Evolutionary conservation across 1,140 invertebrate genomes (phyloP), one percentile per base, ranked within the genome.

Genomic region (Arion vulgaris): DNA sequence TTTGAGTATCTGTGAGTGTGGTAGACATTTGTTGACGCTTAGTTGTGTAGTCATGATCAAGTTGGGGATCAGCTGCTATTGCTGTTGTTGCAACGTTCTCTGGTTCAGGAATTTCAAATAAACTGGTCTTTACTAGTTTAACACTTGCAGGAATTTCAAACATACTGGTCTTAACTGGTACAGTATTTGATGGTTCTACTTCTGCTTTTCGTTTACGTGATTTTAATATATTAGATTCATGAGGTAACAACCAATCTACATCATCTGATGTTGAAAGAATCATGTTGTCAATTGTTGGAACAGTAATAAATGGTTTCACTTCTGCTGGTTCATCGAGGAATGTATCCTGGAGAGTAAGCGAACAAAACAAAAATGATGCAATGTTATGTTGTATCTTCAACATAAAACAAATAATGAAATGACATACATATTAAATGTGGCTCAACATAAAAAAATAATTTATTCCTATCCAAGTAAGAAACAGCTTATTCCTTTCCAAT

Each of bases 301-400:
- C 28, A 32, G 28, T 28, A 32, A 28, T 34, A 32, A 80, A 38
- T 19, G 66, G 78, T 34, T 45, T 80, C 41, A 80, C 78, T 34
- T 74, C 85, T 85, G 76, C 75, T 28, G 51, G 28, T 19, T 53
- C 76, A 68, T 84, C 83, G 36, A 82, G 41, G 36, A 82, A 84
- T 68, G 57, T 49, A 62, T 82, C 53, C 77, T 74, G 26, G 28
- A 78, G 62, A 34, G 23, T 0, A 66, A 28, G n/a, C n/a, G 51
- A 57, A 57, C 51, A 57, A 57, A 57, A 17, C 19, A 57, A 57
- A 57, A 7, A 57, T 11, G 45, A 49, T 11, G 19, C 9, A 49
- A 49, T 9, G 19, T 49, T 49, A 49, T 49, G 19, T 19, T 11
- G 19, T 19, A 49, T 49, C 45, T 49, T 9, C 9, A 19, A 49